Conservation (phyloP, 2,888 invertebrate genomes). For the Trissolcus brochymenae region DNA sequence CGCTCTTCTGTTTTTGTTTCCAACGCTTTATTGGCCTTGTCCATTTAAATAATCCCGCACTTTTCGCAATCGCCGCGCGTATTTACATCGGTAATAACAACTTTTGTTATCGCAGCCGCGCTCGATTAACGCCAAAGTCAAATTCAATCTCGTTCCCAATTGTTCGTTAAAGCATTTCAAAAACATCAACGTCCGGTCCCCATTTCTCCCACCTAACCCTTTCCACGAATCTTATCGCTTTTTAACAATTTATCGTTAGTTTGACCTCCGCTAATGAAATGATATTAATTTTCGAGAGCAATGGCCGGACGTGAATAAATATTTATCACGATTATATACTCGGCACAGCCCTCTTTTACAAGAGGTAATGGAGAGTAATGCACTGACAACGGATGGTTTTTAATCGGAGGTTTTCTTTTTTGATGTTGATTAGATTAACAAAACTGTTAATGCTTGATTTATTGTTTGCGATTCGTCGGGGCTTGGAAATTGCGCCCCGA, state of each 20-base stretch:
- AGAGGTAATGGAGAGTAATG: slow-evolving; percentile 37
- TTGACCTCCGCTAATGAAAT: slow-evolving; percentile 26
- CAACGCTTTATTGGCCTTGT: slow-evolving; percentile 22
- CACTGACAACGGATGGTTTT: slow-evolving; percentile 5
- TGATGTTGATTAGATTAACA: not conserved
- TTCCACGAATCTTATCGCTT: slow-evolving; percentile 42
- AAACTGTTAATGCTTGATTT: slow-evolving; percentile 4
- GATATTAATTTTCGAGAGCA: slow-evolving; percentile 27
- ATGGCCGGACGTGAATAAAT: slow-evolving; percentile 17
- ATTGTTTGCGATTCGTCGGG: not conserved
- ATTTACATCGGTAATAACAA: slow-evolving; percentile 42
- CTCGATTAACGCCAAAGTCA: slow-evolving; percentile 49
- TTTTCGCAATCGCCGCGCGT: slow-evolving; percentile 19
- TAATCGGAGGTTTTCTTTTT: slow-evolving; percentile 13
- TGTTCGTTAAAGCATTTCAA: slow-evolving; percentile 41
- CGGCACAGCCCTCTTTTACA: slow-evolving; percentile 4
- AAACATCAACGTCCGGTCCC: slow-evolving; percentile 27
- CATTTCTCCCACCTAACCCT: no score
- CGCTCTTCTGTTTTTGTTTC: not conserved
- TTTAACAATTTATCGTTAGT: slow-evolving; percentile 34
- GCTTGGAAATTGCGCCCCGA: no score
- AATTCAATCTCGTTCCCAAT: slow-evolving; percentile 42
- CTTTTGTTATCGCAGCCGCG: slow-evolving; percentile 40
- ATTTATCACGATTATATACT: slow-evolving; percentile 33
- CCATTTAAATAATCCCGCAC: slow-evolving; percentile 34